A percentile compares a stretch with the other conserved stretches of the same genome.
phyloP scores from a whole-genome alignment of 2,113 vertebrate genomes.

The Lota lota region DNA sequence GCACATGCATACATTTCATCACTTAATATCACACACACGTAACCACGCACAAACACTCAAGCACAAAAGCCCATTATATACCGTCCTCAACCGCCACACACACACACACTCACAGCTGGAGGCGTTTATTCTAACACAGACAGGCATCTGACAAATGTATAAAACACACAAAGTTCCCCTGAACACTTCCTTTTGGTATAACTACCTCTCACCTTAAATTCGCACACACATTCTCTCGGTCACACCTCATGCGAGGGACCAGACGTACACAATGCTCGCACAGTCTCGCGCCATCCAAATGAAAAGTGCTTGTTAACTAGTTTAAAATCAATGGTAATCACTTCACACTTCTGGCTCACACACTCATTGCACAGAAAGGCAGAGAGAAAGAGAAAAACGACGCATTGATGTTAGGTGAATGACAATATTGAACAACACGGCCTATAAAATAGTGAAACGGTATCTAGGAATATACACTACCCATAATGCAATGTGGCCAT shows the following conservation, averaged over 20 bases:
- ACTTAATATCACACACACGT: background rate
- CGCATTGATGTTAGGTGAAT: too few relatives aligned
- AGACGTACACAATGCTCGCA: background rate
- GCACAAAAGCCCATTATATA: background rate
- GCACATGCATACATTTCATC: background rate
- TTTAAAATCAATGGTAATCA: constrained; percentile 75
- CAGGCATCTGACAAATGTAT: constrained; percentile 50
- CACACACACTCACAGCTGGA: constrained; percentile 47
- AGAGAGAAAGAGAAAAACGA: constrained; percentile 19
- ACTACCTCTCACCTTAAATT: background rate
- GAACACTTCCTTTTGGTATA: background rate
- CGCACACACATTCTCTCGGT: background rate
- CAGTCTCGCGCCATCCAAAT: constrained; percentile 33
- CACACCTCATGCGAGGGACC: constrained; percentile 10
- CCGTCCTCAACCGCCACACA: background rate
- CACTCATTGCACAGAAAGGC: background rate
- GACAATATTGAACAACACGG: too few relatives aligned
- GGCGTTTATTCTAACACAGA: constrained; percentile 38
- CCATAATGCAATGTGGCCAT: constrained; percentile 45
- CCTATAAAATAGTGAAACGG: constrained; percentile 31
- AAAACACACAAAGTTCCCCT: constrained; percentile 31
- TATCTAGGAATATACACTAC: constrained; percentile 57
- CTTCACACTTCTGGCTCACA: constrained; percentile 52
- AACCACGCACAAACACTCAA: background rate
- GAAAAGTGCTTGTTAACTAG: constrained; percentile 61